Base-by-base conservation (phyloP, 2,888 invertebrate genomes). In the Eremobia ochroleuca region DNA sequence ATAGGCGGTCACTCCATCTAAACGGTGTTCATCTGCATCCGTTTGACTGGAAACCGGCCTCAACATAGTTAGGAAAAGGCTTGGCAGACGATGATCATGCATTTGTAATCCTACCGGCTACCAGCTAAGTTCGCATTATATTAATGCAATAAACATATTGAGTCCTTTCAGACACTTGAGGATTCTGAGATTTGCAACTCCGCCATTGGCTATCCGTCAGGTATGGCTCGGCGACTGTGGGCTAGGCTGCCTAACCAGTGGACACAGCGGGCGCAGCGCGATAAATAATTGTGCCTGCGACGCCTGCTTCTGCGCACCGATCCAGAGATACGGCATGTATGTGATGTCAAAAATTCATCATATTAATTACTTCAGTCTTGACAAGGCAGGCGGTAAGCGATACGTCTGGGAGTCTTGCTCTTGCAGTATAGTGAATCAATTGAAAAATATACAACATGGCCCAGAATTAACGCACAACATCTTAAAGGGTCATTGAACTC, bases 141-240 rank as follows among this genome's bases (percentile, higher is more conserved):
- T n/a, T n/a, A n/a, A n/a, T n/a, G n/a, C n/a, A n/a, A n/a, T n/a
- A n/a, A n/a, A n/a, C n/a, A n/a, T n/a, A n/a, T n/a, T n/a, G n/a
- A n/a, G n/a, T n/a, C n/a, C n/a, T n/a, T 65, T 25, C 40, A 81
- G 77, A 73, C 31, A 70, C 49, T 52, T 46, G 59, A 77, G 49
- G 43, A 67, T 49, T 49, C 52, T 28, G n/a, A n/a, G 40, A 40
- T 76, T 43, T 62, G 11, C 13, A 43, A 61, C 52, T n/a, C 92
- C 91, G 25, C 83, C 91, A 15, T 91, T 92, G 3, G 91, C 91
- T 13, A 87, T 94, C 46, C 89, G 89, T 2, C 87, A 94, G 87
- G 87, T 95, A 15, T 95, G 94, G 92, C 90, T 93, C 0, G 92
- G 92, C 1, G 87, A 71, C n/a, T 95, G 95, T 73, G 89, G 88